Conservation (phyloP, 2,113 vertebrate species). For the Ceuthmochares aereus region DNA sequence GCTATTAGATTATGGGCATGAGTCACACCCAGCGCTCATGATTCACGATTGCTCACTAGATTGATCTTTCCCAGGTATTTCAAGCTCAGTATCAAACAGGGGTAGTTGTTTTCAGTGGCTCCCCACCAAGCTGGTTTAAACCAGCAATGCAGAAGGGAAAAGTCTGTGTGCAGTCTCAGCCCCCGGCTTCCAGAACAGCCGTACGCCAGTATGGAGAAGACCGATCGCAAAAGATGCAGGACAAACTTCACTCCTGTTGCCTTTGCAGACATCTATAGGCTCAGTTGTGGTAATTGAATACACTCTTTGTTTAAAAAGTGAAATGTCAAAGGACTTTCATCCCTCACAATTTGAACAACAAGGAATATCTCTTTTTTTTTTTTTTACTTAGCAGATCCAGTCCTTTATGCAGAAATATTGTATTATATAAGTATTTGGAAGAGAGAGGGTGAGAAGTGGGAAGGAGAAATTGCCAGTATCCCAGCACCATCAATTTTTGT, state of each 20-base stretch:
- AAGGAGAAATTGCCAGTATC: not conserved
- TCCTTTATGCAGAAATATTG: not conserved
- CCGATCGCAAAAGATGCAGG: not conserved
- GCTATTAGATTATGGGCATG: not conserved
- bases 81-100: not conserved
- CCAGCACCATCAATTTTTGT: constrained; percentile 2
- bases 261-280: not conserved
- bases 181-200: not conserved
- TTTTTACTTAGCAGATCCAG: not conserved
- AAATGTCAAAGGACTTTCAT: not conserved
- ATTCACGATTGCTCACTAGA: not conserved
- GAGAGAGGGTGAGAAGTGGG: not conserved
- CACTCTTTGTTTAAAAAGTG: not conserved
- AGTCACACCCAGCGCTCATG: not conserved
- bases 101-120: not conserved
- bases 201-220: not conserved
- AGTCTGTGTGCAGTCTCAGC: not conserved
- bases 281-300: not conserved
- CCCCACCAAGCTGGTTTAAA: not conserved
- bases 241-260: not conserved
- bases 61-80: not conserved
- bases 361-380: not conserved
- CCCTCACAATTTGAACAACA: not conserved
- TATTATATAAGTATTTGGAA: not conserved
- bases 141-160: not conserved